Conservation (phyloP, 2,113 vertebrate genomes). For the Theristicus caerulescens region DNA sequence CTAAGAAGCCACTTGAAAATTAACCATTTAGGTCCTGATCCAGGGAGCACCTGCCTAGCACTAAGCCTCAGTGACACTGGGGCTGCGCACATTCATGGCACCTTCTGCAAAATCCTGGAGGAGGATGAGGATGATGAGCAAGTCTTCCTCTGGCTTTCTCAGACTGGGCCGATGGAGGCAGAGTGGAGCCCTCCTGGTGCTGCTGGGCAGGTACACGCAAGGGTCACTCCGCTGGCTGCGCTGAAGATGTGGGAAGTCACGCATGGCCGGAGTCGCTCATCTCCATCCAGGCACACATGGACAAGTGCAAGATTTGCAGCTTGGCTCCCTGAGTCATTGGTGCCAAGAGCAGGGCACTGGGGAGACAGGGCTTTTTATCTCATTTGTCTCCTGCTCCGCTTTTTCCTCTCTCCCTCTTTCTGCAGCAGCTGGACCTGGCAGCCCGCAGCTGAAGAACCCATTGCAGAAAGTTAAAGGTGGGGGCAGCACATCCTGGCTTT, state of each 20-base stretch:
- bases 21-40: slow-evolving; percentile 42
- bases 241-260: not conserved
- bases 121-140: not conserved
- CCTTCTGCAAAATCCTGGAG: not conserved
- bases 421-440: not conserved
- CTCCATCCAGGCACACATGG: not conserved
- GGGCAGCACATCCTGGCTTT: not conserved
- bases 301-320: not conserved
- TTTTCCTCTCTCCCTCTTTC: not conserved
- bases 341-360: not conserved
- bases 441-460: not conserved
- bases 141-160: not conserved
- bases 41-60: not conserved
- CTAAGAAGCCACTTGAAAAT: slow-evolving; percentile 60
- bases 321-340: not conserved
- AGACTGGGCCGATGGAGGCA: rapidly evolving
- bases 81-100: rapidly evolving
- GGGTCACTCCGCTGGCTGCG: not conserved
- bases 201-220: not conserved
- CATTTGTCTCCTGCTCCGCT: not conserved
- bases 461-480: not conserved
- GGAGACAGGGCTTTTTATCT: not conserved
- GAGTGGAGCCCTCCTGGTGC: not conserved
- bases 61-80: not conserved
- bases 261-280: not conserved